Conservation (phyloP, 2,888 invertebrate genomes). For the Calameuta filiformis region DNA sequence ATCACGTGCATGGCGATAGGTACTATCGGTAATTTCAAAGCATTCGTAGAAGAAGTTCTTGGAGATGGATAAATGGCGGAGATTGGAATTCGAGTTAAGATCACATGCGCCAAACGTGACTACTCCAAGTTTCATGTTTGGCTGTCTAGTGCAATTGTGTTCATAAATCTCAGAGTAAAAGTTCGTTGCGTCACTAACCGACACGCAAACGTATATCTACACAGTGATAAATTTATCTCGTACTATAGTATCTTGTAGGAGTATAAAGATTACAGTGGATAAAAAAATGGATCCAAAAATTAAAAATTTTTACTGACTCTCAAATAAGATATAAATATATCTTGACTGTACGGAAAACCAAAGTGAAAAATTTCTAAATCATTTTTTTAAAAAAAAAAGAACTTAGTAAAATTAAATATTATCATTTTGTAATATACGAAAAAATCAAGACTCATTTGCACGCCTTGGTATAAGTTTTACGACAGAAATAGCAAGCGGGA, state of each 20-base stretch:
- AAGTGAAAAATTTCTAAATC: background rate
- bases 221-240: background rate
- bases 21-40: background rate
- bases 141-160: conserved; percentile 46
- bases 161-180: conserved; percentile 49
- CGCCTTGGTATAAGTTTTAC: background rate
- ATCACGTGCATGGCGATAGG: background rate
- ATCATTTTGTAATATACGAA: background rate
- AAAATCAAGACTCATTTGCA: background rate
- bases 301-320: background rate
- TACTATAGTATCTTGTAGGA: background rate
- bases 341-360: background rate
- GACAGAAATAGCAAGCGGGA: conserved; percentile 29
- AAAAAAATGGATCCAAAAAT: background rate
- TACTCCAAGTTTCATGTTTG: conserved; percentile 34
- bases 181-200: conserved; percentile 39
- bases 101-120: conserved; percentile 30
- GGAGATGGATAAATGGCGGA: conserved; percentile 39
- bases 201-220: background rate
- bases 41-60: background rate
- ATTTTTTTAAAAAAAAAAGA: background rate
- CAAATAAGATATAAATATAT: background rate
- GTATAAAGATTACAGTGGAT: background rate
- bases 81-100: conserved; percentile 42
- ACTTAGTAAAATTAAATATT: background rate